A percentile compares a stretch with the other conserved stretches of the same genome.
These are phyloP conservation scores for Tenthredo scrophulariae DNA, from an alignment of 2,888 invertebrate genomes.

Conservation along the genomic window DNA sequence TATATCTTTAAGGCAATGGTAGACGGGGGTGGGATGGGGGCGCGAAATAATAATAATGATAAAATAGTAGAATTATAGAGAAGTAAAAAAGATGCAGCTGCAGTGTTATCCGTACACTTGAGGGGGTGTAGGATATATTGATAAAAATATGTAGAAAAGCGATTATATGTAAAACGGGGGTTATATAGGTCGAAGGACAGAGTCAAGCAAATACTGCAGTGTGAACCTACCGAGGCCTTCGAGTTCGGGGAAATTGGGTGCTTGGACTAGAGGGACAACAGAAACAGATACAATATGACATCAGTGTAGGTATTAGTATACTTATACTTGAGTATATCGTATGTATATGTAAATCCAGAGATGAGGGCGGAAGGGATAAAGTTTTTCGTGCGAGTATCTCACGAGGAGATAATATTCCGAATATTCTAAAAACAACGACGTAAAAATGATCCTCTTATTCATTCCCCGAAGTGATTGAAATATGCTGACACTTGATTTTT, in stretches of 20 bases:
- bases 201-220: constrained; percentile 74
- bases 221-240: constrained; percentile 82
- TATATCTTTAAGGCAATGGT: constrained; percentile 39
- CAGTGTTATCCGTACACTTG: constrained; percentile 1
- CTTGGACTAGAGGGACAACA: constrained; percentile 81
- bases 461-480: no score
- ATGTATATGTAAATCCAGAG: constrained; percentile 24
- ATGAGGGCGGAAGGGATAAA: neutral
- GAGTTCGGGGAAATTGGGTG: constrained; percentile 83
- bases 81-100: constrained; percentile 62
- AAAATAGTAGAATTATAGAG: constrained; percentile 53
- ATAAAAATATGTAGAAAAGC: neutral
- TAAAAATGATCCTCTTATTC: no score
- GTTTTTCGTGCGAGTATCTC: neutral
- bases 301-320: constrained; percentile 68
- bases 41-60: neutral
- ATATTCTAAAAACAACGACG: no score
- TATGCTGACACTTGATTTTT: no score
- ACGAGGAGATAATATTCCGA: neutral
- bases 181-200: constrained; percentile 38
- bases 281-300: constrained; percentile 76
- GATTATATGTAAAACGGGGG: constrained; percentile 28
- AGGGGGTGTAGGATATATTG: neutral
- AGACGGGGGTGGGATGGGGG: constrained; percentile 40
- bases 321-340: constrained; percentile 48